Conservation (phyloP, 2,888 invertebrate species). For the Orthosia gothica region DNA sequence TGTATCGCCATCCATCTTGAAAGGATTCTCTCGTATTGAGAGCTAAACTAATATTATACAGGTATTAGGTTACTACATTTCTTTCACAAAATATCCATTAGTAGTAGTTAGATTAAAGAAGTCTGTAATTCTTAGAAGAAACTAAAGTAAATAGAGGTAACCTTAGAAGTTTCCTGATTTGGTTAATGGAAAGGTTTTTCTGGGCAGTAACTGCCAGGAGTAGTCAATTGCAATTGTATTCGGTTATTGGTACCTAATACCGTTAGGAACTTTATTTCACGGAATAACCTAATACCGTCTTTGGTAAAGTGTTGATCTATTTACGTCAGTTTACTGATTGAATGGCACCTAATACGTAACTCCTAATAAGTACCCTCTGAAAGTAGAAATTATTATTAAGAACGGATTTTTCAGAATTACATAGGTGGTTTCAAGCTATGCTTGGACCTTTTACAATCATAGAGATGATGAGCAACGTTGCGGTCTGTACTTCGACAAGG, state of each 20-base stretch:
- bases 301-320: background rate
- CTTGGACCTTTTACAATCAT: no score
- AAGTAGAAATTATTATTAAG: background rate
- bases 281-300: background rate
- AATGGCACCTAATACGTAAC: no score
- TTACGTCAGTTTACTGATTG: background rate
- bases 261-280: background rate
- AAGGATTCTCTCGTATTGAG: slow-evolving; percentile 39
- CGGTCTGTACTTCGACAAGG: no score
- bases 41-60: slow-evolving; percentile 32
- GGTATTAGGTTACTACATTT: slow-evolving; percentile 41
- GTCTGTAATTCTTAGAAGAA: slow-evolving; percentile 4
- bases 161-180: slow-evolving; percentile 3
- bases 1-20: slow-evolving; percentile 61
- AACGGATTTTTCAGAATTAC: background rate
- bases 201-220: no score
- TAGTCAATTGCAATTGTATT: background rate
- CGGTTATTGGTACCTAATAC: background rate
- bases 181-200: background rate
- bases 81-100: slow-evolving; percentile 44
- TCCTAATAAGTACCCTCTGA: no score
- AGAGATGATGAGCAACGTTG: no score
- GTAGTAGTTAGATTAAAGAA: background rate
- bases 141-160: background rate
- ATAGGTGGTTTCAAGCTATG: no score